These are phyloP conservation scores for Acanthoscelides obtectus DNA, from an alignment of 2,888 invertebrate species.

Conservation along the genomic window DNA sequence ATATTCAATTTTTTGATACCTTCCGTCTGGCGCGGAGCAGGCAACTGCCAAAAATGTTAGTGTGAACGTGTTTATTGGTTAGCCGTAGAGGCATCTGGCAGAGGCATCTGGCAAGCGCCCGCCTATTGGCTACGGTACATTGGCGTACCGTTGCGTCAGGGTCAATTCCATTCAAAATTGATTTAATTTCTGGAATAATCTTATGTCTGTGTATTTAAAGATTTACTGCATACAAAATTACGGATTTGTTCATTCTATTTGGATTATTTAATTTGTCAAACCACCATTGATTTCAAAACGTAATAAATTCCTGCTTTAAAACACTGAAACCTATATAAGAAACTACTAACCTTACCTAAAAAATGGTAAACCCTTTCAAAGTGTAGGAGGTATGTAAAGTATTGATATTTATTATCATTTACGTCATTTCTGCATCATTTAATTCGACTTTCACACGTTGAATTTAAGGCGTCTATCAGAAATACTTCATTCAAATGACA, in stretches of 20 bases:
- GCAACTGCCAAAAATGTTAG: slow-evolving; percentile 36
- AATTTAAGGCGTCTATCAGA: no score
- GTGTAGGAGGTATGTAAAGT: no score
- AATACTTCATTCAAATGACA: no score
- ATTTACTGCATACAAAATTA: not conserved
- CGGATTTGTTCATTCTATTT: not conserved
- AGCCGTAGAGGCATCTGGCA: slow-evolving; percentile 45
- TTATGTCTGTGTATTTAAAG: not conserved
- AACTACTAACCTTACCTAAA: not conserved
- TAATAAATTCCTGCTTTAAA: not conserved
- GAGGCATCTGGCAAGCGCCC: slow-evolving; percentile 44
- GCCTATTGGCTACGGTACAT: slow-evolving; percentile 28
- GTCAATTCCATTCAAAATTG: not conserved
- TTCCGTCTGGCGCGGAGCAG: slow-evolving; percentile 36
- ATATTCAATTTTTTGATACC: slow-evolving; percentile 44
- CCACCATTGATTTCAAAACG: no score
- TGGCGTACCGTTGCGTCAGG: slow-evolving; percentile 18
- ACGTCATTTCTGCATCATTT: slow-evolving; percentile 8
- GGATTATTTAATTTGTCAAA: not conserved
- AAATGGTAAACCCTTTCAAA: no score
- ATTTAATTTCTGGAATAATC: not conserved
- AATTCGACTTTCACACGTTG: no score
- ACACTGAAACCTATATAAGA: not conserved
- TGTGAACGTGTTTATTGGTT: slow-evolving; percentile 34
- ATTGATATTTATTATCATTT: slow-evolving; percentile 2